Percentiles rank a stretch among this genome's conserved stretches.
Evolutionary conservation across 2,888 invertebrate species (phyloP).

Genomic region (Nephrotoma appendiculata): DNA sequence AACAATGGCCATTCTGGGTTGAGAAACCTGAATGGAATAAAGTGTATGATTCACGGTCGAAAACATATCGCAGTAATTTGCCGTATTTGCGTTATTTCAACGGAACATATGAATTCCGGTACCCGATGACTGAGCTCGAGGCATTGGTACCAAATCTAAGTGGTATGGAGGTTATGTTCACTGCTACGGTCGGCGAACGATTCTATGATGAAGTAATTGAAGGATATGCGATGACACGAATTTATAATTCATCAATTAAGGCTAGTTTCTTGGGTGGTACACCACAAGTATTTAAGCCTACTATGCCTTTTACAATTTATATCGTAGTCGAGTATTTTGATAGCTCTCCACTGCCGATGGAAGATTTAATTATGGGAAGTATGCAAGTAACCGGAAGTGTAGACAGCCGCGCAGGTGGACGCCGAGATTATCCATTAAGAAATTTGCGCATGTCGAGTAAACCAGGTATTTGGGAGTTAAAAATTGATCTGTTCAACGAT

Average conservation of each 20-base stretch:
- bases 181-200: conserved; percentile 75
- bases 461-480: conserved; percentile 69
- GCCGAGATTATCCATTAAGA: conserved; percentile 45
- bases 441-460: conserved; percentile 48
- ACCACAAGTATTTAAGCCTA: conserved; percentile 89
- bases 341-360: conserved; percentile 58
- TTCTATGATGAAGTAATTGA: conserved; percentile 69
- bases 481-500: conserved; percentile 56
- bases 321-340: conserved; percentile 84
- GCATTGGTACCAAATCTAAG: conserved; percentile 50
- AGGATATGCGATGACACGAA: conserved; percentile 74
- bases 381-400: conserved; percentile 53
- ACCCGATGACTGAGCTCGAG: conserved; percentile 67
- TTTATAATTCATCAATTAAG: conserved; percentile 74
- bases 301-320: conserved; percentile 81
- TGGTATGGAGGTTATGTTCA: conserved; percentile 68
- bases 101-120: conserved; percentile 75
- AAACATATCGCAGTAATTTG: conserved; percentile 37
- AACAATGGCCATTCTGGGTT: conserved; percentile 71
- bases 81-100: conserved; percentile 70
- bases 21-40: conserved; percentile 41
- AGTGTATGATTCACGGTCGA: conserved; percentile 24
- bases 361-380: conserved; percentile 46
- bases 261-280: conserved; percentile 77
- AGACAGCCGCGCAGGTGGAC: conserved; percentile 45